Evolutionary conservation across 2,888 invertebrate species (phyloP).

Genomic region (Adela reaumurella): DNA sequence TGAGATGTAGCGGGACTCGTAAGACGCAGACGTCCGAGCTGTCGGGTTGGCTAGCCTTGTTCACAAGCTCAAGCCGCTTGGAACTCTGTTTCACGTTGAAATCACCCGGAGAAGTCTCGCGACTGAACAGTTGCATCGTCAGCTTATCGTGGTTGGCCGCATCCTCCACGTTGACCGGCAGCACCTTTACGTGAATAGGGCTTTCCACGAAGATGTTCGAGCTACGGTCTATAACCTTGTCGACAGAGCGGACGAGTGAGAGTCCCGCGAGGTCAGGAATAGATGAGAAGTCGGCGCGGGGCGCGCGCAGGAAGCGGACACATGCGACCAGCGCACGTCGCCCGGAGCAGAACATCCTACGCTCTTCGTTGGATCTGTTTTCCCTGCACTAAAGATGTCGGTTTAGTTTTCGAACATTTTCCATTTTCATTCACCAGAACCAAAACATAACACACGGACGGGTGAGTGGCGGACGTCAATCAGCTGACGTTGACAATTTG

Average conservation of each 20-base stretch:
- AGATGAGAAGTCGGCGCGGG: slow-evolving; percentile 35
- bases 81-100: slow-evolving; percentile 48
- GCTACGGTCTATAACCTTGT: slow-evolving; percentile 44
- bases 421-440: not conserved
- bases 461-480: not conserved
- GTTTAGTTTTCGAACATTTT: slow-evolving; percentile 1
- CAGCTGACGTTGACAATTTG: too few species aligned
- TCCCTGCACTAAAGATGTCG: slow-evolving; percentile 1
- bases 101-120: slow-evolving; percentile 39
- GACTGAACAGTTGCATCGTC: slow-evolving; percentile 44
- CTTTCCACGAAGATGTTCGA: slow-evolving; percentile 49
- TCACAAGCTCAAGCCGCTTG: slow-evolving; percentile 41
- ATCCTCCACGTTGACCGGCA: slow-evolving; percentile 45
- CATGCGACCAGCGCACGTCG: not conserved
- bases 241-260: slow-evolving; percentile 43
- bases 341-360: not conserved
- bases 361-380: not conserved
- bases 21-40: slow-evolving; percentile 44
- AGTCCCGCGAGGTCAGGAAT: slow-evolving; percentile 43
- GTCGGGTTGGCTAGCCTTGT: slow-evolving; percentile 36
- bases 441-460: not conserved
- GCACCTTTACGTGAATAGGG: slow-evolving; percentile 47
- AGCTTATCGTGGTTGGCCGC: slow-evolving; percentile 40
- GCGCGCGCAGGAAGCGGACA: slow-evolving; percentile 37
- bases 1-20: slow-evolving; percentile 45